A percentile compares a stretch with the other conserved stretches of the same genome.
These are phyloP conservation scores for Brachymystax lenok DNA, from an alignment of 2,797 vertebrate species.

Conservation along the genomic window DNA sequence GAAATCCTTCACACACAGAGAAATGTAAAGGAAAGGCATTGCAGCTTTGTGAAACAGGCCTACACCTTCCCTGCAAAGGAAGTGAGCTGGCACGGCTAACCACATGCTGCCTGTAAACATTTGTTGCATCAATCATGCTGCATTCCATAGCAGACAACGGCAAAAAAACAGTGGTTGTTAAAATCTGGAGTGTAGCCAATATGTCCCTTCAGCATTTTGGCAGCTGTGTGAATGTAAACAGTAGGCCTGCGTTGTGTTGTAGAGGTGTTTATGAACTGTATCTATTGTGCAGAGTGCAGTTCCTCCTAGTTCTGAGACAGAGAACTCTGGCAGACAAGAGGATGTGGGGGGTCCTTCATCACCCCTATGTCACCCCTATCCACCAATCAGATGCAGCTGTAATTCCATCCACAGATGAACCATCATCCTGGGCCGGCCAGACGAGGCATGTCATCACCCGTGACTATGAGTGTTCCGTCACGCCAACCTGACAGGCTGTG, in stretches of 20 bases:
- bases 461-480: background rate
- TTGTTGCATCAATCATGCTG: background rate
- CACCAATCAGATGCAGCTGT: background rate
- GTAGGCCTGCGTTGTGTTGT: no score
- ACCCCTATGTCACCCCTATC: background rate
- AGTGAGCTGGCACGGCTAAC: background rate
- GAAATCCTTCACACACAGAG: background rate
- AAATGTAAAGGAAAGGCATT: background rate
- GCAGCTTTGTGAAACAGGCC: background rate
- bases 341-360: no score
- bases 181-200: background rate
- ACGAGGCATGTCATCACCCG: background rate
- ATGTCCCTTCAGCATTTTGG: background rate
- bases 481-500: background rate
- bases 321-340: slow-evolving; percentile 3
- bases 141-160: background rate
- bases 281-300: slow-evolving; percentile 10
- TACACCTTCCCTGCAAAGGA: background rate
- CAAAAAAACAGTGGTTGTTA: background rate
- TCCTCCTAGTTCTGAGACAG: slow-evolving; percentile 11
- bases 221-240: background rate
- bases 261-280: slow-evolving; percentile 14
- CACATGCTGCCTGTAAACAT: background rate
- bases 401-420: background rate
- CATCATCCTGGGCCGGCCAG: background rate